Evolutionary conservation across 2,797 vertebrate genomes (phyloP).

Genomic region (Sebastes flavidus): DNA sequence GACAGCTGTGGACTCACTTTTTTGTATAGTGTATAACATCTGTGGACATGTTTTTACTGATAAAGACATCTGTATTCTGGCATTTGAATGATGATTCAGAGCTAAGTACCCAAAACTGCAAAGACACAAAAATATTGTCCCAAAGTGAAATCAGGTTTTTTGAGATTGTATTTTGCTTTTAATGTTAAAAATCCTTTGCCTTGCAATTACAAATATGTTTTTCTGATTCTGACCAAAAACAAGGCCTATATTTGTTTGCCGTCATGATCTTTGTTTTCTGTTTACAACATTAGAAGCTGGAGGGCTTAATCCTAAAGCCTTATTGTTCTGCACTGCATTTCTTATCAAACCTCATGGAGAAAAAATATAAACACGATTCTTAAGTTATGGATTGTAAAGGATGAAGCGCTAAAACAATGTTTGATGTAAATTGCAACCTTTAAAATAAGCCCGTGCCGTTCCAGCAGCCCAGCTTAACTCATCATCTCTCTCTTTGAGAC

Average conservation of each 20-base stretch:
- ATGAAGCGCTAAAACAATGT: constrained; percentile 7
- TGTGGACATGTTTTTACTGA: background rate
- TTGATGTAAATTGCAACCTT: constrained; percentile 53
- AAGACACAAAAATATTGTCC: background rate
- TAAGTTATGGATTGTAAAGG: constrained; percentile 5
- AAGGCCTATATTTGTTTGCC: background rate
- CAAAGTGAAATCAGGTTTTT: background rate
- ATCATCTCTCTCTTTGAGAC: constrained; percentile 65
- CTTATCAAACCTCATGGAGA: background rate
- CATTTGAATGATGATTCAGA: background rate
- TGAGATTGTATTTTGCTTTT: background rate
- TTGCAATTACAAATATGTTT: background rate
- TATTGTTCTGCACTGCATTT: background rate
- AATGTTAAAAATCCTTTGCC: background rate
- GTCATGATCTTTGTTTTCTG: background rate
- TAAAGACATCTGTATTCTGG: background rate
- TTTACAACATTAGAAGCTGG: background rate
- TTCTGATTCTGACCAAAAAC: background rate
- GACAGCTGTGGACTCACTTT: background rate
- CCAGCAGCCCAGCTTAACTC: constrained; percentile 61
- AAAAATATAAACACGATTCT: background rate
- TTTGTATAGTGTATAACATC: background rate
- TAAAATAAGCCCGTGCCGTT: constrained; percentile 26
- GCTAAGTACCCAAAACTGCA: background rate
- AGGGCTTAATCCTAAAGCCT: background rate